These are phyloP conservation scores for Halictus quadricinctus DNA, from an alignment of 2,888 invertebrate species.

Conservation along the genomic window DNA sequence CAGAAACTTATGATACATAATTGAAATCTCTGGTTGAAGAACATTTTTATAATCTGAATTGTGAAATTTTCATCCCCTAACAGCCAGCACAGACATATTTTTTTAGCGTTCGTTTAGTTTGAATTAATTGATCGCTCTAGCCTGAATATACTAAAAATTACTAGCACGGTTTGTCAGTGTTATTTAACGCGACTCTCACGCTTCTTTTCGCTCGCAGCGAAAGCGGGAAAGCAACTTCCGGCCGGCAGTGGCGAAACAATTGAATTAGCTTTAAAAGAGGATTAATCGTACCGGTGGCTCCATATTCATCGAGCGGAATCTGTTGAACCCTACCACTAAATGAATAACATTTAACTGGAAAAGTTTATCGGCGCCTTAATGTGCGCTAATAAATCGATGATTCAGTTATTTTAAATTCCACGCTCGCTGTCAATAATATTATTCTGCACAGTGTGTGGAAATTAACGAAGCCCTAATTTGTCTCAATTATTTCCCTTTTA, in stretches of 20 bases:
- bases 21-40: neutral
- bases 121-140: neutral
- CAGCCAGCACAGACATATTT: neutral
- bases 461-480: neutral
- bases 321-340: neutral
- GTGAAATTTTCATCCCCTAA: neutral
- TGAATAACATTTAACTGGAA: neutral
- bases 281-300: constrained; percentile 1
- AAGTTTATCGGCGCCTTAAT: neutral
- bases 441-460: neutral
- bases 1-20: neutral
- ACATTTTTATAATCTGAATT: neutral
- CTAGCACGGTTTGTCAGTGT: neutral
- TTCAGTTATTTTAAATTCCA: neutral
- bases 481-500: neutral
- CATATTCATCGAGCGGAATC: neutral
- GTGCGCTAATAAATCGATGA: neutral
- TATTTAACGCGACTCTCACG: constrained; percentile 9
- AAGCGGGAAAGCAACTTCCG: constrained; percentile 6
- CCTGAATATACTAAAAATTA: neutral
- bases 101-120: neutral
- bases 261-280: constrained; percentile 1
- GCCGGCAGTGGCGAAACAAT: neutral
- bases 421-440: neutral
- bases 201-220: neutral